Base-by-base conservation (phyloP, 1,140 invertebrate genomes). In the Cotesia typhae region DNA sequence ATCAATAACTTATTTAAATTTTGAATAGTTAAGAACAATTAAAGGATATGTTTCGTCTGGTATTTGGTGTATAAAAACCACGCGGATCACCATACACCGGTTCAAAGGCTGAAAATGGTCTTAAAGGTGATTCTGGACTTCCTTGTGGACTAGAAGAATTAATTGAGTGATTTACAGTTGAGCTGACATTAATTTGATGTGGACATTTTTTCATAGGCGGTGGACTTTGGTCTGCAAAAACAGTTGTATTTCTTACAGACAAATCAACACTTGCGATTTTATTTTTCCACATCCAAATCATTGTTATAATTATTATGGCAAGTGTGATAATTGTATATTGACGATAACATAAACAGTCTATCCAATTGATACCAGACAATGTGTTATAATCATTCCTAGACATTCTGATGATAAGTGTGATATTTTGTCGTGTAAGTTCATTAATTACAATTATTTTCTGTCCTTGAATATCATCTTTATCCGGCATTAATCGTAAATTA, bases 181-280 rank as follows among this genome's bases (percentile, higher is more conserved):
- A 51, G 67, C 67, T 59, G 4, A 35, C 10, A 1, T 10, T 28
- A 4, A n/a, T 10, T 9, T 72, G 71, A 41, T 51, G 72, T 57
- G 80, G 79, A 41, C 71, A 68, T 53, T 81, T 85, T 72, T 80
- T 85, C 10, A 84, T 61, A 20, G 81, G 79, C 0, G 84, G 80
- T 73, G 83, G 79, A 78, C 82, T 84, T 74, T 83, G 85, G n/a
- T 86, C 84, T 71, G 79, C 85, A 76, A 85, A 86, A 63, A 86
- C 73, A 53, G 60, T 74, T 74, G 73, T 83, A 65, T 87, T 87
- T 36, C 77, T 85, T 3, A 86, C 73, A 7, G 81, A 78, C 35
- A 86, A 75, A 65, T 86, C 81, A 1, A 81, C 77, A 66, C 81
- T 81, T 4, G 79, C 68, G 20, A 86, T 76, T 73, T 80, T 85